A percentile compares a stretch with the other conserved stretches of the same genome.
These are phyloP conservation scores for Hecatera dysodea DNA, from an alignment of 2,888 invertebrate species.

Conservation along the genomic window DNA sequence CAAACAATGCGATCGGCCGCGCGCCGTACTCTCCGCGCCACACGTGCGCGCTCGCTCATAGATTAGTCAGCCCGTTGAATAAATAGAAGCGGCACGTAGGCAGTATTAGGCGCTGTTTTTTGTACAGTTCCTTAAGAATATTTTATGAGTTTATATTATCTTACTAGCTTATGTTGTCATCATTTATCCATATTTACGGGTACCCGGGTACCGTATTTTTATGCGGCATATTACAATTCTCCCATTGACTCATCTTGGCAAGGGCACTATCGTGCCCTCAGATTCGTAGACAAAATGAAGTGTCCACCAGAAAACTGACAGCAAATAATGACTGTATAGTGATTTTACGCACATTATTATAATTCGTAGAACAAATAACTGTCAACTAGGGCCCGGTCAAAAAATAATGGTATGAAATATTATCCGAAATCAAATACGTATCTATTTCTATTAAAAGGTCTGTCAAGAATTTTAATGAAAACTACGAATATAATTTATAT, in stretches of 20 bases:
- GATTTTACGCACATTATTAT: neutral
- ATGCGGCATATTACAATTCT: neutral
- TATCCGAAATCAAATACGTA: neutral
- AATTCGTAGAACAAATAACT: neutral
- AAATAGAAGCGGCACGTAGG: constrained; percentile 77
- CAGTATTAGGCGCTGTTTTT: constrained; percentile 59
- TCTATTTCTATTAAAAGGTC: neutral
- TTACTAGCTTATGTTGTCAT: constrained; percentile 26
- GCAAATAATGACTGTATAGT: neutral
- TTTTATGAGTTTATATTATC: constrained; percentile 36
- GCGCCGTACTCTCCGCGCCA: constrained; percentile 68
- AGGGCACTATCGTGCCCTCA: neutral
- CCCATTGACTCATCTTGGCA: neutral
- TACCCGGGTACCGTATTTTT: constrained; percentile 8
- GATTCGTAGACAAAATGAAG: neutral
- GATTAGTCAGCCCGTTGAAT: constrained; percentile 75
- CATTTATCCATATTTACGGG: constrained; percentile 26
- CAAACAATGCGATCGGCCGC: constrained; percentile 85
- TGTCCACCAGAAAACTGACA: neutral
- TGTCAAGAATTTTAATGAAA: constrained; percentile 14
- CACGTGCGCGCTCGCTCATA: constrained; percentile 82
- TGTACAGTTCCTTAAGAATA: constrained; percentile 32
- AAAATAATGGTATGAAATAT: neutral
- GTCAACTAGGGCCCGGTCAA: neutral
- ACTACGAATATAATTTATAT: constrained; percentile 55